phyloP scores from a whole-genome alignment of 2,888 invertebrate species.

The Chelonus formosanus region DNA sequence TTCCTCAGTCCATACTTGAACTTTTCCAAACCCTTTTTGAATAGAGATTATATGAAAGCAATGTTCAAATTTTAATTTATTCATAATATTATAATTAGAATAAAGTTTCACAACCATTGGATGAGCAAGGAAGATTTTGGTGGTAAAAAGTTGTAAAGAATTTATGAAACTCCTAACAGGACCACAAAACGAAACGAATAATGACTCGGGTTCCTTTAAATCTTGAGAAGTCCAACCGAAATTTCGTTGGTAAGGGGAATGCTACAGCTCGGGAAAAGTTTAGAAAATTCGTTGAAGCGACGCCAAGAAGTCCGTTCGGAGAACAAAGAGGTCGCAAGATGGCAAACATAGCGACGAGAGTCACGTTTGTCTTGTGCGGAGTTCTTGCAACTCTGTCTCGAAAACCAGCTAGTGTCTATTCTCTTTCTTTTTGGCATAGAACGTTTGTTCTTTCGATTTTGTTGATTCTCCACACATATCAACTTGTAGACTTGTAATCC shows the following conservation, averaged over 20 bases:
- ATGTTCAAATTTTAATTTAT: no score
- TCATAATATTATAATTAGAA: no score
- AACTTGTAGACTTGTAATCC: background rate
- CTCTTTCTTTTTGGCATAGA: constrained; percentile 28
- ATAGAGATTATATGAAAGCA: no score
- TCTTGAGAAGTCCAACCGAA: constrained; percentile 25
- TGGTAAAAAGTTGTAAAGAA: background rate
- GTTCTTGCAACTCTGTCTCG: constrained; percentile 47
- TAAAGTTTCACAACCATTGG: background rate
- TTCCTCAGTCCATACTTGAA: no score
- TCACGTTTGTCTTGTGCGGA: constrained; percentile 60
- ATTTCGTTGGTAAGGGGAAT: constrained; percentile 19
- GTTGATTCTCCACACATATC: constrained; percentile 40
- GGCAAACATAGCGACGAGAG: constrained; percentile 44
- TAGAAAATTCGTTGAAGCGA: constrained; percentile 53
- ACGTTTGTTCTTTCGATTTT: constrained; percentile 61
- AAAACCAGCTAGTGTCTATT: constrained; percentile 34
- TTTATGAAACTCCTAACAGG: background rate
- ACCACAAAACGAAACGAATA: constrained; percentile 12
- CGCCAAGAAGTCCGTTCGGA: constrained; percentile 48
- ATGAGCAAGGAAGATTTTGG: background rate
- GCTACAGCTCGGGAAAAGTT: constrained; percentile 48
- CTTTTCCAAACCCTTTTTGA: no score
- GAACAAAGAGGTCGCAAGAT: constrained; percentile 49
- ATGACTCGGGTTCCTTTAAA: constrained; percentile 12